A percentile compares a stretch with the other conserved stretches of the same genome.
These are phyloP conservation scores for Allacma fusca DNA, from an alignment of 2,888 invertebrate species.

Conservation along the genomic window DNA sequence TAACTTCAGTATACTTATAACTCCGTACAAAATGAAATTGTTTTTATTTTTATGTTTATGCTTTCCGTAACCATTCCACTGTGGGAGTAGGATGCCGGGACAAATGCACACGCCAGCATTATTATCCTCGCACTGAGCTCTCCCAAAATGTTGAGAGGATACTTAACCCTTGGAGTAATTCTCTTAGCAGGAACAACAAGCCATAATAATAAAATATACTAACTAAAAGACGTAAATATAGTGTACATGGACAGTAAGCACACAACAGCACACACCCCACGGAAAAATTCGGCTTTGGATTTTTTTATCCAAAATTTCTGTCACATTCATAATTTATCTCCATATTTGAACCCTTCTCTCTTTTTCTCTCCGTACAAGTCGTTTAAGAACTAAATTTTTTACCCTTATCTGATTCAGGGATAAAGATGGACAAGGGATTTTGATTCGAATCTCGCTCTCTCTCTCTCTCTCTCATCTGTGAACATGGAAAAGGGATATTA, in stretches of 20 bases:
- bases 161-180: neutral
- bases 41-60: slow-evolving; percentile 33
- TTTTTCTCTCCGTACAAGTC: neutral
- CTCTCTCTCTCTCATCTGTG: neutral
- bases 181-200: slow-evolving; percentile 1
- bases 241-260: neutral
- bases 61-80: slow-evolving; percentile 12
- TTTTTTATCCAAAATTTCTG: slow-evolving; percentile 35
- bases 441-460: neutral
- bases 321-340: slow-evolving; percentile 41
- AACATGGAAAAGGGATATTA: neutral
- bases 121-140: neutral
- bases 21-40: slow-evolving; percentile 43
- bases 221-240: neutral
- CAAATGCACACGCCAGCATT: neutral
- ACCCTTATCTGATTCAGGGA: slow-evolving; percentile 35
- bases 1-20: too few relatives aligned
- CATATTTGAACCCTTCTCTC: slow-evolving; percentile 36
- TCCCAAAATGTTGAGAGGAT: neutral
- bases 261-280: slow-evolving; percentile 25
- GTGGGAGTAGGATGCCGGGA: neutral
- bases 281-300: slow-evolving; percentile 33
- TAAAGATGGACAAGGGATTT: neutral
- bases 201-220: neutral
- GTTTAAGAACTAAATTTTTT: slow-evolving; percentile 34